Conservation (phyloP, 53 echinoderm and acorn worm genomes). For the Paracentrotus lividus region DNA sequence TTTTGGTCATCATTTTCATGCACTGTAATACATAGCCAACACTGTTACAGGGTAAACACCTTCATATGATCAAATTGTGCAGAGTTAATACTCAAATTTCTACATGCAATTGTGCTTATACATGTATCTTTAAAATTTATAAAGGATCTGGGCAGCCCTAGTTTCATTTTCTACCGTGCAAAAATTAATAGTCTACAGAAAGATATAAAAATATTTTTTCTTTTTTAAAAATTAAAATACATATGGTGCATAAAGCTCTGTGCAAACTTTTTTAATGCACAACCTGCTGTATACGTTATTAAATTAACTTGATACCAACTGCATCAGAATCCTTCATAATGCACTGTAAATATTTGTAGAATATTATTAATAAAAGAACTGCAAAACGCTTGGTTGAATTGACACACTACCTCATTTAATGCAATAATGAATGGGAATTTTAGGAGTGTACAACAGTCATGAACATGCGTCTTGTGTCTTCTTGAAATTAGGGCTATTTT, state of each 20-base stretch:
- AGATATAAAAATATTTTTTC: too few species aligned
- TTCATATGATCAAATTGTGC: too few species aligned
- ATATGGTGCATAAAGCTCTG: not conserved
- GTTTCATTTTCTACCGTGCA: too few species aligned
- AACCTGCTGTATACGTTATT: not conserved
- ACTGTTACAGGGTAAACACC: too few species aligned
- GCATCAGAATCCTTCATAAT: not conserved
- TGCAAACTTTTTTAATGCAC: not conserved
- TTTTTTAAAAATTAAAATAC: too few species aligned
- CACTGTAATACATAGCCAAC: too few species aligned
- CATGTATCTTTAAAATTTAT: too few species aligned
- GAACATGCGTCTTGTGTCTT: not conserved
- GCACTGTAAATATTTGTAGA: conserved; percentile 21
- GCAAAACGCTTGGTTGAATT: not conserved
- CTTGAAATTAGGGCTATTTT: too few species aligned
- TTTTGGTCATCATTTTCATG: not conserved
- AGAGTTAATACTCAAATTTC: too few species aligned
- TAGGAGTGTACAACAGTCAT: not conserved
- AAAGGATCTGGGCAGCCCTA: too few species aligned
- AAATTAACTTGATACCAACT: not conserved
- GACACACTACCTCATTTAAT: not conserved
- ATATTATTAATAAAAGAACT: conserved; percentile 44
- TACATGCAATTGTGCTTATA: too few species aligned
- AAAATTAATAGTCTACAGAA: too few species aligned
- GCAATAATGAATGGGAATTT: not conserved